Evolutionary conservation across 2,888 invertebrate species (phyloP), one percentile per base, ranked within the genome.

Genomic region (Catocala fraxini): DNA sequence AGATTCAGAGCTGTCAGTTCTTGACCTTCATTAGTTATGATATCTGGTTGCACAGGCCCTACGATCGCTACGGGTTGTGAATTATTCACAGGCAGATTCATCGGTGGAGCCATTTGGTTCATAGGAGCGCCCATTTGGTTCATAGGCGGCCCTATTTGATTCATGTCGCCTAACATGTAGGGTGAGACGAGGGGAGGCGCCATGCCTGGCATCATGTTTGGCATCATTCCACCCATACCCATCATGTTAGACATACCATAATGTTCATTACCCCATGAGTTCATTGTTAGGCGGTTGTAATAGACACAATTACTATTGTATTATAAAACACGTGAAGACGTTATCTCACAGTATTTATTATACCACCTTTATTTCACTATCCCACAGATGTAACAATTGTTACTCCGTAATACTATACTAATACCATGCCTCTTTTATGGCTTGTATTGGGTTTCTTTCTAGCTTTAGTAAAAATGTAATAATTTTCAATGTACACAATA

Each of bases 221-320:
- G 71, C 56, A 79, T 70, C 53, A 77, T 70, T 33, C 63, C 67
- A 7, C 61, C 62, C 59, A 77, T 71, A 6, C 63, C 68, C 71
- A 82, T 71, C 63, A 78, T 71, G 39, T 74, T 73, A 11, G 66
- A 72, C 63, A 82, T 72, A 51, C 66, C 51, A 51, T 58, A 79
- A 7, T 73, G 67, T 12, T 82, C 80, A 35, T 61, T 72, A 39
- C 63, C 65, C 83, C 83, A 81, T 7, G 69, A 51, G 65, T 72
- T 75, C 75, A 75, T 75, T 52, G 33, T 56, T 7, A 25, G 12
- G 3, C 4, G 25, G 4, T 25, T 25, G 25, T 25, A 25, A 25
- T 25, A 25, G 39, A 56, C 39, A 7, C 13, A 12, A 13, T 15
- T 9, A 5, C 7, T 39, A 1, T 9, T 9, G 7, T 15, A 46